Conservation (phyloP, 2,888 invertebrate species). For the Hetaerina titia region DNA sequence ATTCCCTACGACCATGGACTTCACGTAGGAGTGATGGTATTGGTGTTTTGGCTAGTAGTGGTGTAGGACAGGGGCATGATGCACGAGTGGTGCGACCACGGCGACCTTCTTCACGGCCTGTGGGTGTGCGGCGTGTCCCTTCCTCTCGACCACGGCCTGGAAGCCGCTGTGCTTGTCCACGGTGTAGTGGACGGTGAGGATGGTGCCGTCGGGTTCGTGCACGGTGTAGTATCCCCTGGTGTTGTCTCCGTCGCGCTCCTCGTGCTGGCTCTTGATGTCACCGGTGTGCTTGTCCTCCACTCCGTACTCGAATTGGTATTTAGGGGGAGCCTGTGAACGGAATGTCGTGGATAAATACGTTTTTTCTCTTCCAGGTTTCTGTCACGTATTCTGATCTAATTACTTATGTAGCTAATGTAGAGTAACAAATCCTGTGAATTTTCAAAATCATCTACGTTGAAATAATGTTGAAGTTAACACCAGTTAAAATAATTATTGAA, state of each 20-base stretch:
- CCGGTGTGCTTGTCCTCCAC: slow-evolving; percentile 55
- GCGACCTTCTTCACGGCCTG: slow-evolving; percentile 8
- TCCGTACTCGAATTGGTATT: slow-evolving; percentile 42
- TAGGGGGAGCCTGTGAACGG: not conserved
- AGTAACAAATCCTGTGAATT: too few relatives aligned
- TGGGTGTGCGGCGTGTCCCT: slow-evolving; percentile 33
- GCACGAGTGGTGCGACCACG: not conserved
- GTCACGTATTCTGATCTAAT: too few relatives aligned
- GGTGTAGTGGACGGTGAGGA: slow-evolving; percentile 57
- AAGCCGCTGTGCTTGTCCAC: slow-evolving; percentile 53
- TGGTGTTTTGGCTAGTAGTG: not conserved
- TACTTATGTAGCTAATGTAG: too few relatives aligned
- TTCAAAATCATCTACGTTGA: too few relatives aligned
- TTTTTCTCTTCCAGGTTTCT: too few relatives aligned
- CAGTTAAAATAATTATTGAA: too few relatives aligned
- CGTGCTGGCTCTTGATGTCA: slow-evolving; percentile 56
- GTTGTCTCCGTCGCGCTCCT: slow-evolving; percentile 50
- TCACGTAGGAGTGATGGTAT: too few relatives aligned
- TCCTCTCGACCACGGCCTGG: slow-evolving; percentile 54
- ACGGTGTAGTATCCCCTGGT: slow-evolving; percentile 60
- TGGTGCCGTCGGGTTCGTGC: slow-evolving; percentile 54
- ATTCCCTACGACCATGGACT: too few relatives aligned
- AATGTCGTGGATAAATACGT: not conserved
- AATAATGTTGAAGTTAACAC: too few relatives aligned
- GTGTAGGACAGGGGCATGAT: not conserved